These are phyloP conservation scores for Sarcophaga rosellei DNA, from an alignment of 2,888 invertebrate genomes.

Conservation along the genomic window DNA sequence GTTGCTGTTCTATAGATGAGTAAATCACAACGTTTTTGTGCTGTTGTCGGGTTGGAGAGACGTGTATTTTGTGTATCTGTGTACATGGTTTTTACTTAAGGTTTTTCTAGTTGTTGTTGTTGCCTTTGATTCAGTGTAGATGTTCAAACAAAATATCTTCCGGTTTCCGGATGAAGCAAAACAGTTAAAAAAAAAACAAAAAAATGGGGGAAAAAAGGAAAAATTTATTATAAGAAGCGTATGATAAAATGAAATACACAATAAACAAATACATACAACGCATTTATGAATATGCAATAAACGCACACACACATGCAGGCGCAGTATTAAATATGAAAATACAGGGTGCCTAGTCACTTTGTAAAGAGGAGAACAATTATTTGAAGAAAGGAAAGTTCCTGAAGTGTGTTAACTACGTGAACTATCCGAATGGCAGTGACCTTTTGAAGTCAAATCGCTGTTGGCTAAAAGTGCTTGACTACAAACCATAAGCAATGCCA, in stretches of 20 bases:
- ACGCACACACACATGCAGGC: background rate
- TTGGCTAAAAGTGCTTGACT: too few species aligned
- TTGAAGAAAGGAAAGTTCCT: too few species aligned
- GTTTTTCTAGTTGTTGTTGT: conserved; percentile 25
- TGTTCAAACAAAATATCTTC: conserved; percentile 69
- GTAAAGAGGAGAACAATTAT: too few species aligned
- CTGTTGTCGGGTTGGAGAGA: conserved; percentile 15
- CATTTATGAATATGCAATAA: conserved; percentile 52
- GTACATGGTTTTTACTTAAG: conserved; percentile 37
- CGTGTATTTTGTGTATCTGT: background rate
- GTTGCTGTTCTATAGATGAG: conserved; percentile 26
- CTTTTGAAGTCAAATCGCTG: too few species aligned
- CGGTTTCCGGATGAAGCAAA: conserved; percentile 66
- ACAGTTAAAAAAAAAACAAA: conserved; percentile 30
- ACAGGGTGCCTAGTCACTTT: too few species aligned
- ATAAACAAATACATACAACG: conserved; percentile 37
- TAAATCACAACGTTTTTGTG: background rate
- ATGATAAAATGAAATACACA: background rate
- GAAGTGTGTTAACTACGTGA: too few species aligned
- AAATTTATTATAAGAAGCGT: conserved; percentile 2
- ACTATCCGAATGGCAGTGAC: too few species aligned
- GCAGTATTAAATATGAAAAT: too few species aligned
- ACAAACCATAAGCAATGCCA: too few species aligned
- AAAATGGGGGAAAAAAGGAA: conserved; percentile 4
- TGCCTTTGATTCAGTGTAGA: conserved; percentile 46